Conservation (phyloP, 2,888 invertebrate genomes). For the Pterostichus niger region DNA sequence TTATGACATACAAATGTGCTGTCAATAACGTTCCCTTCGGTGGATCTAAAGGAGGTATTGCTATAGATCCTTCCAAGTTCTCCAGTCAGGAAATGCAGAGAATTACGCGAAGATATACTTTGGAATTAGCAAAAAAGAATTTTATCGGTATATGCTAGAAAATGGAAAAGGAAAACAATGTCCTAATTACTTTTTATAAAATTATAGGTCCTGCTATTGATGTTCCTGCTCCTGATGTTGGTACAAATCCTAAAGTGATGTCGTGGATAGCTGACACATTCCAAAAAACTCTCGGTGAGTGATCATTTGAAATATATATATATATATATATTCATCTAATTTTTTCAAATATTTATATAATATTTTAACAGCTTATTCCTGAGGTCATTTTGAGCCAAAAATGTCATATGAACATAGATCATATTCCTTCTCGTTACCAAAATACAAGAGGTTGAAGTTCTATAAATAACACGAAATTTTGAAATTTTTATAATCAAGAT, state of each 20-base stretch:
- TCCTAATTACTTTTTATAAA: slow-evolving; percentile 46
- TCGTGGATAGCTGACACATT: slow-evolving; percentile 92
- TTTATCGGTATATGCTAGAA: slow-evolving; percentile 83
- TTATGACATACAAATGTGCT: slow-evolving; percentile 93
- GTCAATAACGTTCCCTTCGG: slow-evolving; percentile 90
- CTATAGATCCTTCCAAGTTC: slow-evolving; percentile 86
- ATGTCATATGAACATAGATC: too few species aligned
- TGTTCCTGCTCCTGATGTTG: slow-evolving; percentile 91
- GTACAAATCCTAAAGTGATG: slow-evolving; percentile 89
- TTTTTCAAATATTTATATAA: too few species aligned
- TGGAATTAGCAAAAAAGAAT: slow-evolving; percentile 80
- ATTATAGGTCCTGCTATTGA: slow-evolving; percentile 86
- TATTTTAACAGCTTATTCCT: too few species aligned
- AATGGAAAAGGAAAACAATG: too few species aligned
- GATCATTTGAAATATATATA: too few species aligned
- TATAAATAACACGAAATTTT: too few species aligned
- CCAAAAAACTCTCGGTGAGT: slow-evolving; percentile 83
- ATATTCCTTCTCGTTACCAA: too few species aligned
- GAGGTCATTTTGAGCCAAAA: too few species aligned
- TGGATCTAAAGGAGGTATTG: slow-evolving; percentile 86
- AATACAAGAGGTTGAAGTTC: too few species aligned
- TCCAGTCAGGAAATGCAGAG: slow-evolving; percentile 86
- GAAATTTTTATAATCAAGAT: too few species aligned
- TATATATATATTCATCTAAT: too few species aligned
- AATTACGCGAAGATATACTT: slow-evolving; percentile 81